These are phyloP conservation scores for Piscicola geometra DNA, from an alignment of 2,888 invertebrate species.

Conservation along the genomic window DNA sequence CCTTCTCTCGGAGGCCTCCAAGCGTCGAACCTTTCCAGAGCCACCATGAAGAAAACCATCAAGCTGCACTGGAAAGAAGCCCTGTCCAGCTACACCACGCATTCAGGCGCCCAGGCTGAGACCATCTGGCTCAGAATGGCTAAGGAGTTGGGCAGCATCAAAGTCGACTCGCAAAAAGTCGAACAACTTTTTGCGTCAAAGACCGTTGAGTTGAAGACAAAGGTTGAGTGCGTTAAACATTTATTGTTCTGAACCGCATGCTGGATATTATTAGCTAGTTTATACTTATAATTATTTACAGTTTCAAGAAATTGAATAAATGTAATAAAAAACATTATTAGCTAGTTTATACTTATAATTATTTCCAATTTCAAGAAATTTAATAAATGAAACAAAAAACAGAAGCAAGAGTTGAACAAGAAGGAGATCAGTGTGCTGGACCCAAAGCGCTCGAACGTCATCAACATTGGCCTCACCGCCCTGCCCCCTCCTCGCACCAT, in stretches of 20 bases:
- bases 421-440: constrained; percentile 90
- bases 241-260: too few species aligned
- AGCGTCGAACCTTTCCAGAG: constrained; percentile 34
- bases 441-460: constrained; percentile 94
- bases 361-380: not conserved
- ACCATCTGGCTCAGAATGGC: constrained; percentile 52
- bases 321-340: too few species aligned
- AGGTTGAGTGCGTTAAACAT: too few species aligned
- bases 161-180: constrained; percentile 82
- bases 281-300: too few species aligned
- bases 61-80: constrained; percentile 94
- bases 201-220: constrained; percentile 86
- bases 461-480: constrained; percentile 98
- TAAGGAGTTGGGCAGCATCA: constrained; percentile 57
- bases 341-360: too few species aligned
- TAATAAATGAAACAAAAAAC: not conserved
- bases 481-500: constrained; percentile 94
- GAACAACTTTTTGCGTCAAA: constrained; percentile 95
- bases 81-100: constrained; percentile 45
- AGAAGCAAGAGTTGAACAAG: constrained; percentile 58
- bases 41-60: constrained; percentile 73
- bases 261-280: too few species aligned
- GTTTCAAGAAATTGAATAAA: constrained; percentile 20
- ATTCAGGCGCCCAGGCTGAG: constrained; percentile 45
- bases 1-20: not conserved